Percentiles rank a stretch among this genome's conserved stretches.
phyloP scores from a whole-genome alignment of 1,140 invertebrate genomes.

The Harlomillsia oculata region DNA sequence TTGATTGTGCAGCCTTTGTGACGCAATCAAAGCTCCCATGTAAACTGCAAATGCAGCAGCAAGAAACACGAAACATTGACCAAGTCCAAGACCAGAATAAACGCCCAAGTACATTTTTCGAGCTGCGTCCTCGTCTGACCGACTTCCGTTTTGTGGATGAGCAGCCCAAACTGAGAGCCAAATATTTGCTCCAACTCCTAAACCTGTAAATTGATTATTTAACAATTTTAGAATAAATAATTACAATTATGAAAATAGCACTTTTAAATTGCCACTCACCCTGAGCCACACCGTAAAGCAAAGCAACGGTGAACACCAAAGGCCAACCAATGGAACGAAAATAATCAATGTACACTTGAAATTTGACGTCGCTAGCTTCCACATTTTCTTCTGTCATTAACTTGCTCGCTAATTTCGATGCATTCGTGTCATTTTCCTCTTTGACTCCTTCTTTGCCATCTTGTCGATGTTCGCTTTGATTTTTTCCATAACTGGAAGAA shows the following conservation, averaged over 20 bases:
- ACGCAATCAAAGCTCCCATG: constrained; percentile 51
- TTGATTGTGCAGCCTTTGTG: constrained; percentile 51
- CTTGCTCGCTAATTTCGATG: too few relatives aligned
- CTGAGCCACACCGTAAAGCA: constrained; percentile 50
- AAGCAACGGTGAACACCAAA: constrained; percentile 59
- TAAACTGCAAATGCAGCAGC: constrained; percentile 6
- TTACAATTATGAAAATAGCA: neutral
- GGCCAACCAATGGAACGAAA: constrained; percentile 69
- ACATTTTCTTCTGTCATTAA: constrained; percentile 78
- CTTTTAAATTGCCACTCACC: constrained; percentile 11
- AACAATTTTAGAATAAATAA: neutral
- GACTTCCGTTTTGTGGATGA: constrained; percentile 50
- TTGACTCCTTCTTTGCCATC: constrained; percentile 41
- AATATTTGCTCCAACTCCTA: constrained; percentile 80
- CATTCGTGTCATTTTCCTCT: neutral
- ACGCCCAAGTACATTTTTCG: constrained; percentile 75
- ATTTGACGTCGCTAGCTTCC: constrained; percentile 82
- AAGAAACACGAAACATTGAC: constrained; percentile 57
- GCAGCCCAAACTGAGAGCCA: constrained; percentile 85
- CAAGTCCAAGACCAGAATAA: constrained; percentile 73
- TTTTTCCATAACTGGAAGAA: too few relatives aligned
- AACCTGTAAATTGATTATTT: constrained; percentile 52
- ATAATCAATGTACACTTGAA: constrained; percentile 80
- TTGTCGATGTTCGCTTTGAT: too few relatives aligned
- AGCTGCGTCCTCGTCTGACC: constrained; percentile 38